phyloP scores from a whole-genome alignment of 2,113 vertebrate species.

The Cottus gobio region DNA sequence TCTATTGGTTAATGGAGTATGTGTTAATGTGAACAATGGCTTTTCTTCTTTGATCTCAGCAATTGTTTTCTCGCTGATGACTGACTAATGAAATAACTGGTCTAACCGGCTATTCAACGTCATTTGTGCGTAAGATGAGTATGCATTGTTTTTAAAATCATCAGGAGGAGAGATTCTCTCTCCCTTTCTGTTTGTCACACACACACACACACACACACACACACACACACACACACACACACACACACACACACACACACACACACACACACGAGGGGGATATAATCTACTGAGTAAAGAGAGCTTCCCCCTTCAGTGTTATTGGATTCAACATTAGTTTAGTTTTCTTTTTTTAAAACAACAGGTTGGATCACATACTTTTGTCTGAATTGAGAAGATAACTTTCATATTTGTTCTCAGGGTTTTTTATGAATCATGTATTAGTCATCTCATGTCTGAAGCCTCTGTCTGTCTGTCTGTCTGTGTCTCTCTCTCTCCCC shows the following conservation, averaged over 20 bases:
- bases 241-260: slow-evolving; percentile 11
- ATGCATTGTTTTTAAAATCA: neutral
- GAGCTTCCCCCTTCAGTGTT: too few species aligned
- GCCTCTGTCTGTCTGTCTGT: too few species aligned
- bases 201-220: neutral
- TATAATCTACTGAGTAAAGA: too few species aligned
- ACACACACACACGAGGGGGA: neutral
- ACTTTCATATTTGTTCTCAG: neutral
- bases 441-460: neutral
- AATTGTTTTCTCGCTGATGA: neutral
- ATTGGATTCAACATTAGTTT: too few species aligned
- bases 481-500: too few species aligned
- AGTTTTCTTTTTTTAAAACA: neutral
- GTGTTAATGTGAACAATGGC: neutral
- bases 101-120: neutral
- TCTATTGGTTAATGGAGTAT: neutral
- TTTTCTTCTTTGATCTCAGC: neutral
- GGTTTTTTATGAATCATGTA: neutral
- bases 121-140: neutral
- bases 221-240: slow-evolving; percentile 18
- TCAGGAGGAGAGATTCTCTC: neutral
- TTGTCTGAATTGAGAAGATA: neutral
- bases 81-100: neutral
- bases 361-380: neutral
- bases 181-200: neutral